These are phyloP conservation scores for Novumbra hubbsi DNA, from an alignment of 2,797 vertebrate genomes.

Conservation along the genomic window DNA sequence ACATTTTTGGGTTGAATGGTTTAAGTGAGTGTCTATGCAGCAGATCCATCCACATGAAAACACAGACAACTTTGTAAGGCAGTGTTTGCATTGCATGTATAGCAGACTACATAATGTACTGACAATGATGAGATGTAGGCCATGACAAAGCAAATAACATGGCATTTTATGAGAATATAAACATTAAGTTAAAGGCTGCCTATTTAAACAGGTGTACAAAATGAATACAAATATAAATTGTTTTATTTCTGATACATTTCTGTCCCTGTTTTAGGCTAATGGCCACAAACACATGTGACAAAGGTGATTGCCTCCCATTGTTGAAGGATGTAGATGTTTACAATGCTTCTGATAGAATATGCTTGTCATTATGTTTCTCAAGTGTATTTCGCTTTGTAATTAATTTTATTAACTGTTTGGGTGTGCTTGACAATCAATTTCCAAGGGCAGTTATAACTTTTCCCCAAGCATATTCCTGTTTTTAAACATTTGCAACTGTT, in stretches of 20 bases:
- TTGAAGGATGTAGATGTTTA: background rate
- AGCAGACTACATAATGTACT: background rate
- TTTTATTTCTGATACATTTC: background rate
- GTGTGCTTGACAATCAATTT: slow-evolving; percentile 1
- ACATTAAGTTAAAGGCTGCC: background rate
- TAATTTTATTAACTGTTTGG: slow-evolving; percentile 21
- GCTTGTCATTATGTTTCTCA: background rate
- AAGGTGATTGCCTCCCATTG: background rate
- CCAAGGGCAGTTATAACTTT: background rate
- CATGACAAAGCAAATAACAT: background rate
- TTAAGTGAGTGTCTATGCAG: slow-evolving; percentile 51
- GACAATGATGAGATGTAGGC: background rate
- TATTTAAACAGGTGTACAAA: no score
- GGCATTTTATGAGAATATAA: background rate
- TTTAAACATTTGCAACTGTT: slow-evolving; percentile 22
- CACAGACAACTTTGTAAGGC: slow-evolving; percentile 31
- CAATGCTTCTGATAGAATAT: background rate
- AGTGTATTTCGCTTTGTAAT: slow-evolving; percentile 10
- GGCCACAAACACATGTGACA: background rate
- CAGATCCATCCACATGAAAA: slow-evolving; percentile 28
- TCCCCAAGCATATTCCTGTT: slow-evolving; percentile 1
- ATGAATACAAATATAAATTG: background rate
- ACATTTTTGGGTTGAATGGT: slow-evolving; percentile 69
- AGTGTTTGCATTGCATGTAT: slow-evolving; percentile 17
- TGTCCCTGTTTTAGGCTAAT: background rate